A percentile compares a stretch with the other conserved stretches of the same genome.
phyloP scores from a whole-genome alignment of 92 coral and sea anemone genomes.

The Palythoa grandiflora region DNA sequence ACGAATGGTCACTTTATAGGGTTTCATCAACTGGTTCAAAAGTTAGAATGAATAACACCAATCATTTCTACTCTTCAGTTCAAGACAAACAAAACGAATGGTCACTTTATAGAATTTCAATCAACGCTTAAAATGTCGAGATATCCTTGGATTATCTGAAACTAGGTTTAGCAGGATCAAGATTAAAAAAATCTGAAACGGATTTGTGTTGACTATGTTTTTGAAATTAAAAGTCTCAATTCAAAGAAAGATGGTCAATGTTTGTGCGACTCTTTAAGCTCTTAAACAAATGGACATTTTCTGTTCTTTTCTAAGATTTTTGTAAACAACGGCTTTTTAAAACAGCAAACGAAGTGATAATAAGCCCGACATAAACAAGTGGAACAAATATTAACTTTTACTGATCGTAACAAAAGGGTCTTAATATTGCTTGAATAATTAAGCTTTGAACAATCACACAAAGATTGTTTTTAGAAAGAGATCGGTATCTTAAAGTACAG shows the following conservation, averaged over 20 bases:
- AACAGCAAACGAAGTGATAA: not conserved
- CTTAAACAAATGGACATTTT: slow-evolving; percentile 5
- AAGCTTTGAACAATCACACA: slow-evolving; percentile 16
- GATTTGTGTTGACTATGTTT: not conserved
- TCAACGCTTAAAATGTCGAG: no score
- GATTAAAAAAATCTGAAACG: not conserved
- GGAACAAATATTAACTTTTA: slow-evolving; percentile 18
- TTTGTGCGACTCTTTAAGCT: not conserved
- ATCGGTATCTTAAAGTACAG: not conserved
- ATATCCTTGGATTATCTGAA: no score
- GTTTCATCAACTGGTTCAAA: no score
- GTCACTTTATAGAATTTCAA: no score
- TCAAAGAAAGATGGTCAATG: not conserved
- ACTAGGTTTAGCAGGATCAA: no score
- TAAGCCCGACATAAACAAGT: slow-evolving; percentile 9
- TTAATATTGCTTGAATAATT: slow-evolving; percentile 34
- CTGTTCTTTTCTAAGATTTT: slow-evolving; percentile 11
- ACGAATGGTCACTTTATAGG: no score
- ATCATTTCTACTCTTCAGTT: no score
- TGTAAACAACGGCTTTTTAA: slow-evolving; percentile 11
- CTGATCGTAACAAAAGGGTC: slow-evolving; percentile 21
- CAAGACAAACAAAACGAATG: no score
- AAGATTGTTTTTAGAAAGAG: not conserved
- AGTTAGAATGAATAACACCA: no score
- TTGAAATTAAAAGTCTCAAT: not conserved